Base-by-base conservation (phyloP, 2,113 vertebrate genomes). In the Thryonomys swinderianus region DNA sequence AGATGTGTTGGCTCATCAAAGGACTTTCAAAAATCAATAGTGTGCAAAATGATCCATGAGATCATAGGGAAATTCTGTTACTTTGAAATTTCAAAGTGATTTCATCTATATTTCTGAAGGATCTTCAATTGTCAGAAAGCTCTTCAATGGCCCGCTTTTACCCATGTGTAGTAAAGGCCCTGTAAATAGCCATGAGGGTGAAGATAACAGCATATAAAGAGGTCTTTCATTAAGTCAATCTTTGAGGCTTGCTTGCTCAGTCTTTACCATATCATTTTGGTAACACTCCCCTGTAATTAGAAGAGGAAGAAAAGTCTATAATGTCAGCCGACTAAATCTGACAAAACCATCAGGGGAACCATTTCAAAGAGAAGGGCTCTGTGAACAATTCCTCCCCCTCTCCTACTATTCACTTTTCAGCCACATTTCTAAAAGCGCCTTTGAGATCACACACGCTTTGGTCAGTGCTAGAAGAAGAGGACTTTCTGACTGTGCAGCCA, bases 1-100 rank as follows among this genome's bases (percentile, higher is more conserved):
- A 82, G 9, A 71, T 51, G 5, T 55, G 30, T 89, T 96, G 64
- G 57, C 64, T 96, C 53, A 91, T 74, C 81, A 93, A 87, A 93
- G 45, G 16, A 20, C 67, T 84, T 66, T 85, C 55, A 62, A 78
- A 95, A 95, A 95, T 93, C 91, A 93, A 42, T 74, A 94, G 34
- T 83, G 45, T 82, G 55, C 45, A 96, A 88, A 92, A 64, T 79
- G 85, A 96, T 95, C 76, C 34, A 59, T 45, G 85, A 92, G 85
- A 96, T 94, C 84, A 93, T 51, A 94, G 59, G 48, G n/a, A 84
- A 95, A 85, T 92, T 84, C 59, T 89, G 25, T 81, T 93, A 80
- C 80, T 96, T 97, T 96, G 89, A 93, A 96, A 96, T 95, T 93
- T 96, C 91, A 93, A 86, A 95, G 57, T 81, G 51, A 94, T 96